These are phyloP conservation scores for Daktulosphaira vitifoliae DNA, from an alignment of 1,140 invertebrate genomes.

Conservation along the genomic window DNA sequence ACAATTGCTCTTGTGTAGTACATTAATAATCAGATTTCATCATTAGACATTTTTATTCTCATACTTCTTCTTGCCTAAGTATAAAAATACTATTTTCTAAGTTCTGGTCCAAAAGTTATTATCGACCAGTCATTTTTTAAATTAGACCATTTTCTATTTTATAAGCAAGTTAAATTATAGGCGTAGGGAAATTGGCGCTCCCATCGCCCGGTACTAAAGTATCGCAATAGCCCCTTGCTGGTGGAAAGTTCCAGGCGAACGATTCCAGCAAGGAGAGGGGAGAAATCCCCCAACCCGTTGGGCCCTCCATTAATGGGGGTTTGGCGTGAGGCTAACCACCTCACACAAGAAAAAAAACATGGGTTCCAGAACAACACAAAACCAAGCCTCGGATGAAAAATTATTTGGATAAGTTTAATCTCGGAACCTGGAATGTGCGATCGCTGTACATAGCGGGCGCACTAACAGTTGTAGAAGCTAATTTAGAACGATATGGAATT, in stretches of 20 bases:
- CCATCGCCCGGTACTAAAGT: neutral
- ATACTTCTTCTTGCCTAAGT: too few species aligned
- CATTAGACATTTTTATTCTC: too few species aligned
- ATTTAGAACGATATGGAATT: neutral
- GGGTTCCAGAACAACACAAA: conserved; percentile 14
- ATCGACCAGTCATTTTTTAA: too few species aligned
- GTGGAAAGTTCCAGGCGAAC: neutral
- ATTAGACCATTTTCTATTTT: too few species aligned
- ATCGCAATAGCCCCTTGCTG: neutral
- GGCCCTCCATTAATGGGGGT: neutral
- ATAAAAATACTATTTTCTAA: too few species aligned
- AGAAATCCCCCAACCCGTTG: neutral
- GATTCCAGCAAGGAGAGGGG: neutral
- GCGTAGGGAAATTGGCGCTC: too few species aligned
- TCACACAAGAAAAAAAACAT: conserved; percentile 9
- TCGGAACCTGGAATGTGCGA: neutral
- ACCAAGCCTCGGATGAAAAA: conserved; percentile 4
- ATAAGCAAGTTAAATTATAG: too few species aligned
- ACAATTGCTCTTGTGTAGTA: too few species aligned
- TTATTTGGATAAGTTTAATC: conserved; percentile 17
- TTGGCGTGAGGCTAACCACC: neutral
- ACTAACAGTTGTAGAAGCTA: conserved; percentile 7
- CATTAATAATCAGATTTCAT: too few species aligned
- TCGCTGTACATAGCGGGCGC: neutral
- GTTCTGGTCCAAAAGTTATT: too few species aligned